Evolutionary conservation across 2,888 invertebrate genomes (phyloP), one percentile per base, ranked within the genome.

Genomic region (Melangyna quadrimaculata): DNA sequence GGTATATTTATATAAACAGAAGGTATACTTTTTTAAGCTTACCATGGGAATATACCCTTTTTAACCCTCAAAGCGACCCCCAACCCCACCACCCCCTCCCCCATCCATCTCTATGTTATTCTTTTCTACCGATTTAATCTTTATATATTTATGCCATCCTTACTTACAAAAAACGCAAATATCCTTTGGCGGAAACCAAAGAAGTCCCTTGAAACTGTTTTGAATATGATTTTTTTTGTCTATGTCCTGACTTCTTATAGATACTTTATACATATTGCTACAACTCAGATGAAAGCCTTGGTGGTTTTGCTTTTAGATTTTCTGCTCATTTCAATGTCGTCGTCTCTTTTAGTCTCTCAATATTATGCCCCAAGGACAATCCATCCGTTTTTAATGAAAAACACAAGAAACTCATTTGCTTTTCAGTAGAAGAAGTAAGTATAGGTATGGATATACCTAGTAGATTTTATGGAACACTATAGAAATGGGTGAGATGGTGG

Each of bases 311-410:
- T 72, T 78, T 82, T 73, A 73, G 69, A 45, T 73, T 67, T 71
- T 35, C 35, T 83, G 83, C 78, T 83, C 83, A 83, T 83, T 83
- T 83, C 83, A 83, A 83, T 83, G 83, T 83, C 83, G 83, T 83
- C 83, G 83, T 78, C 65, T 65, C 65, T 40, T 63, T 59, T 48
- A 22, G 29, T 65, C 83, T 75, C 83, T 83, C 83, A 71, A 83
- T 83, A 83, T 83, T 83, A 83, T 83, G 67, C 83, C 83, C 83
- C 65, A 78, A 83, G 83, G 83, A 83, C 83, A 83, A 83, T 78
- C 78, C 83, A 83, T 83, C 83, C 83, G 83, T 78, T 83, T 83
- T 83, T 83, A 83, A 83, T 83, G 83, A 83, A 83, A 83, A 83
- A 83, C 83, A 83, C 83, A 83, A 83, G 83, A 83, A 83, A 83